Evolutionary conservation across 23 tunicate genomes (phyloP).

Genomic region (Botrylloides violaceus): DNA sequence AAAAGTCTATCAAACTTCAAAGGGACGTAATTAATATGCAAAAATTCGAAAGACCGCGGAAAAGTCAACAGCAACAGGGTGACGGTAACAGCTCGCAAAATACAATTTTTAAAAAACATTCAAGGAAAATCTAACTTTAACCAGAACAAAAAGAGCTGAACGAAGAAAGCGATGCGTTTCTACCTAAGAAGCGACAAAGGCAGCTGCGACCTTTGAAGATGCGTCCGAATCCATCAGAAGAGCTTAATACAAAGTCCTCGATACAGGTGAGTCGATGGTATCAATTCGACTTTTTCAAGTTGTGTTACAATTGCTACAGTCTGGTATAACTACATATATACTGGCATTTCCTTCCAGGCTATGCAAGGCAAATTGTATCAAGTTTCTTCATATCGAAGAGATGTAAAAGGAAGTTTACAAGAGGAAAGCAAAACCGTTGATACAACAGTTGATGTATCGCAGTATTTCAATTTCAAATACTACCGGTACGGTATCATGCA

Average conservation of each 20-base stretch:
- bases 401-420: slow-evolving; percentile 42
- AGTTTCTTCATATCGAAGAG: slow-evolving; percentile 70
- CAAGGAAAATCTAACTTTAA: too few relatives aligned
- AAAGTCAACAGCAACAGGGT: too few relatives aligned
- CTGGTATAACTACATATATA: too few relatives aligned
- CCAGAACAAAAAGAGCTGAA: too few relatives aligned
- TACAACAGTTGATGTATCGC: slow-evolving; percentile 75
- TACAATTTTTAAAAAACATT: too few relatives aligned
- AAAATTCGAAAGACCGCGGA: too few relatives aligned
- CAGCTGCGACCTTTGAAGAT: neutral
- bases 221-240: neutral
- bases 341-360: slow-evolving; percentile 31
- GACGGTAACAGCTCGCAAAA: too few relatives aligned
- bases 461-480: slow-evolving; percentile 55
- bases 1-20: neutral
- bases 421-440: slow-evolving; percentile 36
- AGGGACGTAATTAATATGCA: too few relatives aligned
- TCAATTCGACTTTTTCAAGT: too few relatives aligned
- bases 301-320: too few relatives aligned
- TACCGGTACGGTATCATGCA: slow-evolving; percentile 27
- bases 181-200: too few relatives aligned
- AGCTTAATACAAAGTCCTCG: neutral
- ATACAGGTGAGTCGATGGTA: neutral
- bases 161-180: too few relatives aligned
- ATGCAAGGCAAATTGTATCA: slow-evolving; percentile 58